Base-by-base conservation (phyloP, 2,888 invertebrate species). In the Drosophila subsilvestris region DNA sequence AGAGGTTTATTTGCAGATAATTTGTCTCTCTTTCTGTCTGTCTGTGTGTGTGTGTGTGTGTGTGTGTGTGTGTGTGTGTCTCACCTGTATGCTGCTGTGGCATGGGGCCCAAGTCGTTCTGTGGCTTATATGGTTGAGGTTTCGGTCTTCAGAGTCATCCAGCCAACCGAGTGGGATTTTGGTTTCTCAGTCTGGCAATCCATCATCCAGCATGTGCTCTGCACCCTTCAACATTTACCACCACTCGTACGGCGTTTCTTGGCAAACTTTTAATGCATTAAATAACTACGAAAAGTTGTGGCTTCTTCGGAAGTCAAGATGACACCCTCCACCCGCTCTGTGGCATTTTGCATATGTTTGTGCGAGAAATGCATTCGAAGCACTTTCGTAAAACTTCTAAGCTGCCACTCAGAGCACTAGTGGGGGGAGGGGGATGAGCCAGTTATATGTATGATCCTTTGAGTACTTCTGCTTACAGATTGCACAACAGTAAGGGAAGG, bases 231-330 rank as follows among this genome's bases (percentile, higher is more conserved):
- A 22, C 22, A n/a, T 25, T 25, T 4, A 25, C 6, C 6, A 1
- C 3, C 22, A 22, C 22, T 22, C 22, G 22, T 1, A 25, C 4
- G 25, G 22, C 10, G 14, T 17, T 18, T 9, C 9, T 1, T 14
- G 50, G 44, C 42, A 67, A 82, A 86, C 75, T 82, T 86, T 75
- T 70, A 79, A 86, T 82, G 86, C 78, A 79, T 61, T 79, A 77
- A 80, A 68, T 75, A 78, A 82, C 86, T 77, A 82, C 63, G 61
- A 67, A 85, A 85, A 80, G 77, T 76, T 81, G 54, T 32, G 61
- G 48, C 68, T 48, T 48, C 66, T 48, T n/a, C n/a, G n/a, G n/a
- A n/a, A n/a, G n/a, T n/a, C n/a, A n/a, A n/a, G n/a, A n/a, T 25
- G 65, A 27, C 42, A 42, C 22, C n/a, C 18, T 25, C 18, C 17